Evolutionary conservation across 2,888 invertebrate species (phyloP).

Genomic region (Cactoblastis cactorum): DNA sequence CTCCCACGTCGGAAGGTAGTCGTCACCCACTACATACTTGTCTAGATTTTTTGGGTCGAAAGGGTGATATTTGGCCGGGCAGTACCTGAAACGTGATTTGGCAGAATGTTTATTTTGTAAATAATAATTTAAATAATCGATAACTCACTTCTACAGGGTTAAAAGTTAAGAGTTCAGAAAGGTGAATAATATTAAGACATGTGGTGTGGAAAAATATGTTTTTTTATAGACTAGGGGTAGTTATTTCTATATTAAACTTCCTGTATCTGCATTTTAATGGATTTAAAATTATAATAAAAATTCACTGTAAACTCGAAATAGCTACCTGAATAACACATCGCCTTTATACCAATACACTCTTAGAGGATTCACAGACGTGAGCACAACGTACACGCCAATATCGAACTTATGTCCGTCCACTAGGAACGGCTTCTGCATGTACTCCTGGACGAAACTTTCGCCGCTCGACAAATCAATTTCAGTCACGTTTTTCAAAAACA

Average conservation of each 20-base stretch:
- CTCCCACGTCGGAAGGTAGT: slow-evolving; percentile 97
- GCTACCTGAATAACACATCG: slow-evolving; percentile 91
- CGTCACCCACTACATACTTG: slow-evolving; percentile 96
- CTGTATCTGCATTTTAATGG: no score
- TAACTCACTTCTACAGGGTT: no score
- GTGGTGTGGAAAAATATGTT: no score
- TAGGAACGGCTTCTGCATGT: slow-evolving; percentile 90
- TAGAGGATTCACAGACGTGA: slow-evolving; percentile 95
- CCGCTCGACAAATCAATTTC: slow-evolving; percentile 84
- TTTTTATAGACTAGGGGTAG: no score
- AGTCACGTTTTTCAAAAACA: slow-evolving; percentile 84
- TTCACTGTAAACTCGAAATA: background rate
- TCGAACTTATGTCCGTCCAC: slow-evolving; percentile 98
- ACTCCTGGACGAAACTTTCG: slow-evolving; percentile 94
- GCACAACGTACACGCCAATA: slow-evolving; percentile 94
- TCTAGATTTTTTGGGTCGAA: slow-evolving; percentile 88
- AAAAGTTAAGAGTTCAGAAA: no score
- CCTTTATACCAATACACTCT: slow-evolving; percentile 93
- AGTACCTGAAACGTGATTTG: slow-evolving; percentile 83
- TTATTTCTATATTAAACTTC: no score
- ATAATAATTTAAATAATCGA: background rate
- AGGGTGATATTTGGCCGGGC: slow-evolving; percentile 92
- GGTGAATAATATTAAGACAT: no score
- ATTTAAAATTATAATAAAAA: background rate
- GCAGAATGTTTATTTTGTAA: no score